These are phyloP conservation scores for Cinara cedri DNA, from an alignment of 2,888 invertebrate genomes.

Conservation along the genomic window DNA sequence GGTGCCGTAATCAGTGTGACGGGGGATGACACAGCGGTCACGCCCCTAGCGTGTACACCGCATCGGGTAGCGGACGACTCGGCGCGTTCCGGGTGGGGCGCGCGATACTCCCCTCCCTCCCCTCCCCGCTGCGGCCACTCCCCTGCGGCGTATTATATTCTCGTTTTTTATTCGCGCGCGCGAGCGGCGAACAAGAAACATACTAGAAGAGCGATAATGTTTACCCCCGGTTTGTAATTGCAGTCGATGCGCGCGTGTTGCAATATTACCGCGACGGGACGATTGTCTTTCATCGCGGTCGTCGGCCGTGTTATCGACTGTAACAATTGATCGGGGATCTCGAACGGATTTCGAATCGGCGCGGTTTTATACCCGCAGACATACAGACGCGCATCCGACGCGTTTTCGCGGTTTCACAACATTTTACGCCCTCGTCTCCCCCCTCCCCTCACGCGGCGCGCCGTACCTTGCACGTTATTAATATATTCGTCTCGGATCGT, in stretches of 20 bases:
- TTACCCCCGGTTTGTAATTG: background rate
- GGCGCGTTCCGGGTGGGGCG: background rate
- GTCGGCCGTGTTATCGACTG: no score
- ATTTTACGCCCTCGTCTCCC: no score
- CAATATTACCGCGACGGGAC: background rate
- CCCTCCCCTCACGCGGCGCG: no score
- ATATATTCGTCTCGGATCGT: no score
- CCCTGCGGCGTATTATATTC: background rate
- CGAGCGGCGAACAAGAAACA: conserved; percentile 2
- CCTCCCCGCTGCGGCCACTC: background rate
- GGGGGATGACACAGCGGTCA: conserved; percentile 54
- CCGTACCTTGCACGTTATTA: no score
- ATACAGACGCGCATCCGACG: no score
- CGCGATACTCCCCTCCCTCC: background rate
- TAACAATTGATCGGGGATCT: no score
- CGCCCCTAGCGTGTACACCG: conserved; percentile 27
- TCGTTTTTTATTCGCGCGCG: background rate
- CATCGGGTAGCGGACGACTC: conserved; percentile 2
- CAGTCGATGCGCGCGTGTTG: background rate
- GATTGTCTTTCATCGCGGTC: no score
- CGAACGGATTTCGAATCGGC: no score
- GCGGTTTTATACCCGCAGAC: no score
- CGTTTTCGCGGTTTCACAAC: no score
- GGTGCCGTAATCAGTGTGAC: conserved; percentile 48
- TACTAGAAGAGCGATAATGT: no score